phyloP scores from a whole-genome alignment of 2,888 invertebrate species.

The Phlogophora meticulosa region DNA sequence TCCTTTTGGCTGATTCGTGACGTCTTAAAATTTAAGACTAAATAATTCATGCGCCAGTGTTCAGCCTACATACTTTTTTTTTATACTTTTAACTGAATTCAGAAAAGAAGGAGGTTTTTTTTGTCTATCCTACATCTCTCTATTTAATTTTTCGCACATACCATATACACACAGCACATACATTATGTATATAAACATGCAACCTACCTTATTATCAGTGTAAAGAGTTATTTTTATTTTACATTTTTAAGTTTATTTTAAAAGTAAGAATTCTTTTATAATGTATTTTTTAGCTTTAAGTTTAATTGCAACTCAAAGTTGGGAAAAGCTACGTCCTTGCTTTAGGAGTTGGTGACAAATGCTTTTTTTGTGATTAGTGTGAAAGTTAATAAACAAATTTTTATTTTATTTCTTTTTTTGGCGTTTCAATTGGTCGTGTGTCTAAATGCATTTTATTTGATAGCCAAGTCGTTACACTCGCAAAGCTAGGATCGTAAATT shows the following conservation, averaged over 20 bases:
- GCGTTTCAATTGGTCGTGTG: conserved; percentile 37
- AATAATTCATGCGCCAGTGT: background rate
- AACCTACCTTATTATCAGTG: conserved; percentile 42
- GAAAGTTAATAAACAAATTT: conserved; percentile 57
- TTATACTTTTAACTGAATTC: too few species aligned
- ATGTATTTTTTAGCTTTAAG: conserved; percentile 62
- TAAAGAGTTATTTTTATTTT: conserved; percentile 59
- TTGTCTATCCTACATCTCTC: conserved; percentile 27
- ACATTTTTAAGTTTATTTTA: conserved; percentile 57
- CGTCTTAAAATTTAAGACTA: background rate
- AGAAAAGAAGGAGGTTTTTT: too few species aligned
- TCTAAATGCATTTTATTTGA: conserved; percentile 3
- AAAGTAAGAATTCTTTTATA: conserved; percentile 55
- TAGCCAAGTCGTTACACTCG: conserved; percentile 8
- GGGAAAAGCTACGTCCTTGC: conserved; percentile 31
- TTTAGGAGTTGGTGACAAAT: conserved; percentile 42
- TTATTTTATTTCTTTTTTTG: conserved; percentile 32
- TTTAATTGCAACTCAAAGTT: conserved; percentile 54
- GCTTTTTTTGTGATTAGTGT: conserved; percentile 52
- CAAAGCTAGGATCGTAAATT: background rate
- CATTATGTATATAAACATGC: conserved; percentile 37
- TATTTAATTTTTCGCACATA: background rate
- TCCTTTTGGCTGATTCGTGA: conserved; percentile 3
- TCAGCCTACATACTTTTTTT: conserved; percentile 10
- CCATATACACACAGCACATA: conserved; percentile 9